A percentile compares a stretch with the other conserved stretches of the same genome.
Evolutionary conservation across 2,113 vertebrate genomes (phyloP).

Genomic region (Oncorhynchus nerka): DNA sequence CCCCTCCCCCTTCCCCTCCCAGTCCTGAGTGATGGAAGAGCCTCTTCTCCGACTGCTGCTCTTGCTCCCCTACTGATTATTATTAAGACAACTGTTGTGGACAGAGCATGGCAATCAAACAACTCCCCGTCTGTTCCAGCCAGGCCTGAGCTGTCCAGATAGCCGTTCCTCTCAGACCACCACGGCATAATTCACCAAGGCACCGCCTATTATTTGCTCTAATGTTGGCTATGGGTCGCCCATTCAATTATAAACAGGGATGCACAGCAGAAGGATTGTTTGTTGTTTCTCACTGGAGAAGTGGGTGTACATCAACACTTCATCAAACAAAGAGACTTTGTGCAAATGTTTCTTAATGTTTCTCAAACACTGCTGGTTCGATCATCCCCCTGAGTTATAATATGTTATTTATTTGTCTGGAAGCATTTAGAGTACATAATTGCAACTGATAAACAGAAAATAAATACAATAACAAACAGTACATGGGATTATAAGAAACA

Average conservation of each 20-base stretch:
- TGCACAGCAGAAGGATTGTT: slow-evolving; percentile 6
- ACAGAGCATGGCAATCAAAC: slow-evolving; percentile 33
- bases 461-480: background rate
- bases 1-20: too few relatives aligned
- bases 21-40: slow-evolving; percentile 1
- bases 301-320: background rate
- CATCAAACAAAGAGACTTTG: slow-evolving; percentile 2
- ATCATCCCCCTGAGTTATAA: background rate
- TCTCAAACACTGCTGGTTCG: background rate
- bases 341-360: background rate
- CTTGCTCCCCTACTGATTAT: background rate
- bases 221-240: slow-evolving; percentile 14
- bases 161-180: slow-evolving; percentile 5
- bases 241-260: slow-evolving; percentile 26
- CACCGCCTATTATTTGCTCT: slow-evolving; percentile 9
- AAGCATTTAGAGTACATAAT: background rate
- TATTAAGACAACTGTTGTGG: slow-evolving; percentile 13
- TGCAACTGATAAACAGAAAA: background rate
- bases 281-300: background rate
- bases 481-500: background rate
- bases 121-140: background rate
- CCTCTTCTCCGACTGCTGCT: background rate
- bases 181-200: slow-evolving; percentile 33
- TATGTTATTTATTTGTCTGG: background rate
- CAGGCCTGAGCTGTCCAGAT: slow-evolving; percentile 18